Percentiles rank a stretch among this genome's conserved stretches.
These are phyloP conservation scores for Oryctolagus cuniculus DNA, from an alignment of 2,113 vertebrate genomes.

Conservation along the genomic window mOryCun1.1 NC_091432.1:184601501-184602000, in stretches of 20 bases:
- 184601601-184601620: neutral
- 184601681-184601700: neutral
- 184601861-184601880: neutral
- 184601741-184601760: neutral
- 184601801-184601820: neutral
- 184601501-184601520: neutral
- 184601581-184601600: neutral
- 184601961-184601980: neutral
- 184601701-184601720: constrained; percentile 24
- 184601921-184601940: constrained; percentile 40
- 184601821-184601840: neutral
- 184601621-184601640: neutral
- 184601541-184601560: neutral
- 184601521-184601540: constrained; percentile 22
- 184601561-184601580: neutral
- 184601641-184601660: neutral
- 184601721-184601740: neutral
- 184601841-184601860: neutral
- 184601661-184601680: neutral
- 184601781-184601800: neutral
- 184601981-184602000: constrained; percentile 3
- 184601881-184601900: neutral
- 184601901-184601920: constrained; percentile 17
- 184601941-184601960: neutral
- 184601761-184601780: constrained; percentile 16